Evolutionary conservation across 2,888 invertebrate species (phyloP).

Genomic region (Drosophila pseudotakahashii): DNA sequence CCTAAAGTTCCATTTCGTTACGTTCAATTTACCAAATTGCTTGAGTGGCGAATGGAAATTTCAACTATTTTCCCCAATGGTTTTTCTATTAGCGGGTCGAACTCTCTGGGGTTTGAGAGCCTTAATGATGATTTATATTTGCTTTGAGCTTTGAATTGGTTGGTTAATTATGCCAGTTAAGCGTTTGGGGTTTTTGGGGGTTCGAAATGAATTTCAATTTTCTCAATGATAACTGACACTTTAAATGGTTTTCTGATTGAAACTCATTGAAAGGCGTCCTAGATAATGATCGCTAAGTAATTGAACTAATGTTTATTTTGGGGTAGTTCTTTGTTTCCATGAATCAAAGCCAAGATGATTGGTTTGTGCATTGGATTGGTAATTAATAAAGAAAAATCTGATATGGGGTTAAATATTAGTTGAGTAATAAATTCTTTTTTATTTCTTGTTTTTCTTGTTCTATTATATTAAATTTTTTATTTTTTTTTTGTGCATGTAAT

Average conservation of each 20-base stretch:
- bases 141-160: slow-evolving; percentile 48
- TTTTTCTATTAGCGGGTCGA: slow-evolving; percentile 34
- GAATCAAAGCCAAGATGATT: slow-evolving; percentile 5
- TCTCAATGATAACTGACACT: slow-evolving; percentile 39
- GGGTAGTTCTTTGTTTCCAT: slow-evolving; percentile 9
- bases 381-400: not conserved
- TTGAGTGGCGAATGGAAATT: slow-evolving; percentile 60
- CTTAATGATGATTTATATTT: slow-evolving; percentile 65
- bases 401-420: not conserved
- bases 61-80: slow-evolving; percentile 51
- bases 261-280: slow-evolving; percentile 37
- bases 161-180: slow-evolving; percentile 48
- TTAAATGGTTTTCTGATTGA: slow-evolving; percentile 44
- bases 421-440: not conserved
- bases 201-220: slow-evolving; percentile 56
- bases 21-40: slow-evolving; percentile 72
- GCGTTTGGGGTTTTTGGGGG: slow-evolving; percentile 19
- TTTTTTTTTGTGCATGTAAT: not conserved
- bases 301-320: slow-evolving; percentile 11
- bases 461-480: too few species aligned
- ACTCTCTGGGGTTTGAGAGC: slow-evolving; percentile 36
- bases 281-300: slow-evolving; percentile 31
- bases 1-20: slow-evolving; percentile 51
- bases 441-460: not conserved
- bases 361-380: not conserved